Percentiles rank a stretch among this genome's conserved stretches.
Evolutionary conservation across 2,797 vertebrate species (phyloP).

Genomic region (Falco peregrinus): DNA sequence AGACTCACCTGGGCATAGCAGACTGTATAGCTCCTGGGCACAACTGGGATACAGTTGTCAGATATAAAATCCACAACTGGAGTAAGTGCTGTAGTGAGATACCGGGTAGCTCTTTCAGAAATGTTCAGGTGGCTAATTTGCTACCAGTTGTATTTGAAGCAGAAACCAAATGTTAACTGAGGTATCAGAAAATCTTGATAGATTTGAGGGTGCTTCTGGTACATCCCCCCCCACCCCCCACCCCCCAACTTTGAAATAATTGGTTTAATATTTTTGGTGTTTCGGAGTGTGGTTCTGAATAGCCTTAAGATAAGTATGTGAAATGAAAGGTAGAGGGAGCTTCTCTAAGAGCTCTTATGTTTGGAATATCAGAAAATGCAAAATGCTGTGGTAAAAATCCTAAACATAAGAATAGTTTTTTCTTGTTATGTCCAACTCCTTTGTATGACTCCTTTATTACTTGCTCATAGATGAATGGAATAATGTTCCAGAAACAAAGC

Average conservation of each 20-base stretch:
- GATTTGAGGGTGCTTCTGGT: background rate
- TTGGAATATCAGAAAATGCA: background rate
- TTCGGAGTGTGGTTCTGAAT: background rate
- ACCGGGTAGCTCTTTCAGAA: rapidly evolving
- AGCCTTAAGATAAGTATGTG: background rate
- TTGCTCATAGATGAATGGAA: background rate
- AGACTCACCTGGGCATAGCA: background rate
- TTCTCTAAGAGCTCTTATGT: background rate
- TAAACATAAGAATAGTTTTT: background rate
- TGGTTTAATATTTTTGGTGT: background rate
- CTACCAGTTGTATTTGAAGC: background rate
- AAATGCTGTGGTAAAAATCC: background rate
- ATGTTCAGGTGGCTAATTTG: background rate
- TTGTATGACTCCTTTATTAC: background rate
- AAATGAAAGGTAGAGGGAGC: background rate
- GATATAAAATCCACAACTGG: too few species aligned
- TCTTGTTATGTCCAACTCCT: background rate
- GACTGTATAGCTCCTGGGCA: rapidly evolving
- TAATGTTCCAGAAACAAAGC: background rate
- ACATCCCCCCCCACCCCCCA: rapidly evolving
- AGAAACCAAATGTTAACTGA: background rate
- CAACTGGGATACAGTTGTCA: too few species aligned
- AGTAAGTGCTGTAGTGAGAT: background rate
- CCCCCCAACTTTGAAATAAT: background rate
- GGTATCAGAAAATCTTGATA: background rate